These are phyloP conservation scores for Bufo bufo DNA, from an alignment of 2,113 vertebrate species.

Conservation along the genomic window DNA sequence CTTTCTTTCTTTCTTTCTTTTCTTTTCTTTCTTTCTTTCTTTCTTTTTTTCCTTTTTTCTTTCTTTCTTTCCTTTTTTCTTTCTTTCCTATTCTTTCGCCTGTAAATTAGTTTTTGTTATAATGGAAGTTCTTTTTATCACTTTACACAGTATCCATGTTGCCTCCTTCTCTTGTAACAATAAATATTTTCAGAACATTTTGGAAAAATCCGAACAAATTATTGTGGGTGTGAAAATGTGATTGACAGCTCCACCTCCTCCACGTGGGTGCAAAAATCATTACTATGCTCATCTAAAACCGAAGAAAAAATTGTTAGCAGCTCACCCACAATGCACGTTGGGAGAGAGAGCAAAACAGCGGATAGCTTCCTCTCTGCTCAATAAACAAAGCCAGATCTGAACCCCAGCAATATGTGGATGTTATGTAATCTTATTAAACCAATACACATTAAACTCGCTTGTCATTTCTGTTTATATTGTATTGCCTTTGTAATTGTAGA, in stretches of 20 bases:
- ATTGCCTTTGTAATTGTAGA: neutral
- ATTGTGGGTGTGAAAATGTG: conserved; percentile 15
- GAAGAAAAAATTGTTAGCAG: conserved; percentile 1
- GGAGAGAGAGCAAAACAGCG: neutral
- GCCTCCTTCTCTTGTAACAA: neutral
- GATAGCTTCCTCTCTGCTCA: neutral
- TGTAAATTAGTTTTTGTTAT: neutral
- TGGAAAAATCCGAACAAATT: neutral
- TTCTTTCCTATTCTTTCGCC: neutral
- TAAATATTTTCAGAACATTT: neutral
- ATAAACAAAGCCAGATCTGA: neutral
- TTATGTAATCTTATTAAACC: neutral
- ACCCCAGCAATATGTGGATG: neutral
- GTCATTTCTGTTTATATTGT: neutral
- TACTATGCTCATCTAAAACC: neutral
- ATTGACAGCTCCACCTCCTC: conserved; percentile 12
- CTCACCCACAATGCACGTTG: neutral
- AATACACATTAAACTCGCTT: neutral
- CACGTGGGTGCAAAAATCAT: conserved; percentile 8
- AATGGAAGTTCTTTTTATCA: neutral
- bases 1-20: neutral
- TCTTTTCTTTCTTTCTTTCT: neutral
- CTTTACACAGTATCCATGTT: neutral
- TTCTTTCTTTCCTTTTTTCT: neutral
- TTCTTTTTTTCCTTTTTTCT: neutral